A percentile compares a stretch with the other conserved stretches of the same genome.
phyloP scores from a whole-genome alignment of 2,797 vertebrate genomes.

The Diplodus sargus region DNA sequence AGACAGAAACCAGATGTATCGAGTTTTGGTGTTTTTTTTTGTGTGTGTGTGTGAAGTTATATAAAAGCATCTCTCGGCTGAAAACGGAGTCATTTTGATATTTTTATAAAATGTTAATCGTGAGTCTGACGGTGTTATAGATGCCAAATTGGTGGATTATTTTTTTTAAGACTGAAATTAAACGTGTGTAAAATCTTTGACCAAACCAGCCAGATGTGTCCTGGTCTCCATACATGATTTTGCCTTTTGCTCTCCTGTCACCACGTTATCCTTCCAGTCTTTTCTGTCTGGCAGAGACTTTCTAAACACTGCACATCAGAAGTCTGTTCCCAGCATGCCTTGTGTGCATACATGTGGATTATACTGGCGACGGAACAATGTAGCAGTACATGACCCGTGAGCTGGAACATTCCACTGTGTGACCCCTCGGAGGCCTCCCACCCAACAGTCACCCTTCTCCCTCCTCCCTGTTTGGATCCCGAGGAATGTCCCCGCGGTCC shows the following conservation, averaged over 20 bases:
- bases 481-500: constrained; percentile 77
- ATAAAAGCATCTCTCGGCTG: no score
- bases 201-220: neutral
- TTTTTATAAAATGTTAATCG: neutral
- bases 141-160: neutral
- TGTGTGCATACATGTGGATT: constrained; percentile 79
- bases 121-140: no score
- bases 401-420: constrained; percentile 82
- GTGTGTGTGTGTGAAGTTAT: no score
- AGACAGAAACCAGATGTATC: no score
- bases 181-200: neutral
- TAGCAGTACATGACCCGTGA: constrained; percentile 74
- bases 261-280: neutral
- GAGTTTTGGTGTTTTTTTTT: no score
- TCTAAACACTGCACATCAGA: constrained; percentile 63
- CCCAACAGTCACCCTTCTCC: constrained; percentile 50
- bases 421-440: constrained; percentile 74
- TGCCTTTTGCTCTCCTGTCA: constrained; percentile 19
- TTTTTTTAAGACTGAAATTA: neutral
- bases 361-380: constrained; percentile 71
- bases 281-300: constrained; percentile 25
- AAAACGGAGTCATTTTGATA: neutral
- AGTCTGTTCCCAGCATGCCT: constrained; percentile 77
- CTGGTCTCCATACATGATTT: neutral
- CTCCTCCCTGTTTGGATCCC: constrained; percentile 60